phyloP scores from a whole-genome alignment of 2,113 vertebrate genomes.

The Nannobrachium achirus region DNA sequence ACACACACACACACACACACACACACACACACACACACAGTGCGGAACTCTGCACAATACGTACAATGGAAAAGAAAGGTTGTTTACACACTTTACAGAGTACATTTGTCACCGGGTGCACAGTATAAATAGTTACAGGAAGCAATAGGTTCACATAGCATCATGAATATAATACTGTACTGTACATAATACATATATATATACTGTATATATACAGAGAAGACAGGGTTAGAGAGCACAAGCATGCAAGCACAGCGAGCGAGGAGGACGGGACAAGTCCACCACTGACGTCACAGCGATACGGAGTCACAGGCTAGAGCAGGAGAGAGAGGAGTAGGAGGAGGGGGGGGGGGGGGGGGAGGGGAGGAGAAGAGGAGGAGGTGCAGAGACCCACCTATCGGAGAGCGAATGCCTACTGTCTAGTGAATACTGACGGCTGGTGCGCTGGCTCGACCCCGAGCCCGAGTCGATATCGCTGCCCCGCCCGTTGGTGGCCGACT shows the following conservation, averaged over 20 bases:
- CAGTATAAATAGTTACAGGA: slow-evolving; percentile 54
- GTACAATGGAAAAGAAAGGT: slow-evolving; percentile 33
- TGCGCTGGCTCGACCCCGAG: slow-evolving; percentile 88
- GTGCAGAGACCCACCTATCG: slow-evolving; percentile 89
- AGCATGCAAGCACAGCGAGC: slow-evolving; percentile 84
- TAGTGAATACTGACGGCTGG: slow-evolving; percentile 91
- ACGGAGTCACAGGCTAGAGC: slow-evolving; percentile 83
- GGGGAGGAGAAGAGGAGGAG: slow-evolving; percentile 66
- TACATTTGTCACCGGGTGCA: slow-evolving; percentile 38
- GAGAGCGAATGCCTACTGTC: slow-evolving; percentile 92
- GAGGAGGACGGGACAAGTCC: slow-evolving; percentile 83
- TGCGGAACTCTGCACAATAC: background rate
- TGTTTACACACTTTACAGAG: background rate
- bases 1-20: slow-evolving; percentile 23
- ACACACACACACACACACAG: slow-evolving; percentile 8
- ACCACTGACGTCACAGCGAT: slow-evolving; percentile 84
- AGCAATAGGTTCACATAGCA: slow-evolving; percentile 29
- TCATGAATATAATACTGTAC: slow-evolving; percentile 38
- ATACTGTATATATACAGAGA: slow-evolving; percentile 49
- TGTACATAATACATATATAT: too few species aligned
- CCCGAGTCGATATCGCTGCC: slow-evolving; percentile 89
- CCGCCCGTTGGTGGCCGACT: slow-evolving; percentile 89
- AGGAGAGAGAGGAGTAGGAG: slow-evolving; percentile 56
- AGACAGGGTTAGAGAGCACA: slow-evolving; percentile 73
- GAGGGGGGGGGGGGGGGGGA: too few species aligned